These are phyloP conservation scores for Proteles cristata DNA, from an alignment of 2,113 vertebrate genomes.

Conservation along the genomic window DNA sequence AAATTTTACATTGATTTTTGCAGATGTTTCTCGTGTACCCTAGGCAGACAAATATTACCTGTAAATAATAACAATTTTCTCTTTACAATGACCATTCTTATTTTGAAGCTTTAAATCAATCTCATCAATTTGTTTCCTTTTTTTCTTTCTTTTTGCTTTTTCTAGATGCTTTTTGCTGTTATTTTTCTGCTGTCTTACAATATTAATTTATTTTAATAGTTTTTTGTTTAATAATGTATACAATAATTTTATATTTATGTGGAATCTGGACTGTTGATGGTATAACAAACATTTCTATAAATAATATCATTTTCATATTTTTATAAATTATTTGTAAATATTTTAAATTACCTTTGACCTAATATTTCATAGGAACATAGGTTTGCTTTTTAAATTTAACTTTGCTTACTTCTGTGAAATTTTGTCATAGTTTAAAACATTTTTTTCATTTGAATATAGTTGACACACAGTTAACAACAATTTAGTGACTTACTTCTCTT, in stretches of 20 bases:
- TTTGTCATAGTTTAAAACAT: not conserved
- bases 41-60: not conserved
- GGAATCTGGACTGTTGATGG: not conserved
- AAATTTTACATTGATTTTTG: not conserved
- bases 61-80: slow-evolving; percentile 25
- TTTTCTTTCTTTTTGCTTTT: not conserved
- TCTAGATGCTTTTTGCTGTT: not conserved
- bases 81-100: not conserved
- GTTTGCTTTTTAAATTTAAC: not conserved
- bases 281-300: not conserved
- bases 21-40: not conserved
- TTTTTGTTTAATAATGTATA: not conserved
- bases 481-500: not conserved
- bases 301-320: not conserved
- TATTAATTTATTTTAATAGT: slow-evolving; percentile 2
- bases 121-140: not conserved
- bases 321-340: not conserved
- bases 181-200: not conserved
- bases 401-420: not conserved
- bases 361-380: not conserved
- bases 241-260: not conserved
- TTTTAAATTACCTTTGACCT: not conserved
- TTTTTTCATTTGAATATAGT: not conserved
- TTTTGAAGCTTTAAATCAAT: not conserved
- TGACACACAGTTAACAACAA: not conserved